A percentile compares a stretch with the other conserved stretches of the same genome.
Conservation (phyloP, 2,888 invertebrate genomes). For the Hedychridium roseum region DNA sequence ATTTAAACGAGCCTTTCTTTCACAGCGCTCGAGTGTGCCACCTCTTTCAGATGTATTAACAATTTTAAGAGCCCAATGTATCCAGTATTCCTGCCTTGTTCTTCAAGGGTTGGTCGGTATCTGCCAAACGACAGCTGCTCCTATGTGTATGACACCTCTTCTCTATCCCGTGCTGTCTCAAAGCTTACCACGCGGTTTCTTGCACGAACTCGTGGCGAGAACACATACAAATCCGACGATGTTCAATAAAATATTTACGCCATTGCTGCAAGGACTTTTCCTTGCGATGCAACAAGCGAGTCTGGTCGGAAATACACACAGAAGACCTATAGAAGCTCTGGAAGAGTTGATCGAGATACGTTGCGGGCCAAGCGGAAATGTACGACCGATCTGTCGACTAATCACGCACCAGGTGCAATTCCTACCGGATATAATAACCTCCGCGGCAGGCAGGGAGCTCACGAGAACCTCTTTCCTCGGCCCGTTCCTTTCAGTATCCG, state of each 20-base stretch:
- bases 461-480: constrained; percentile 87
- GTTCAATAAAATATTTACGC: constrained; percentile 71
- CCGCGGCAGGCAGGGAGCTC: constrained; percentile 85
- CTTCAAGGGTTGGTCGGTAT: constrained; percentile 66
- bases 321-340: constrained; percentile 76
- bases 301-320: constrained; percentile 74
- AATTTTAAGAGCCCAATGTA: constrained; percentile 68
- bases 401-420: constrained; percentile 76
- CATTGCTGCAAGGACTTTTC: constrained; percentile 76
- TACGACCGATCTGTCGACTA: constrained; percentile 80
- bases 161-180: constrained; percentile 75
- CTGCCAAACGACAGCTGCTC: constrained; percentile 34
- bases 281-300: constrained; percentile 74
- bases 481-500: constrained; percentile 89
- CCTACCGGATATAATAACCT: constrained; percentile 76
- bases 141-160: constrained; percentile 69
- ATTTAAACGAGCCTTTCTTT: constrained; percentile 23
- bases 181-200: constrained; percentile 77
- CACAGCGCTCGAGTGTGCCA: constrained; percentile 74
- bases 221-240: constrained; percentile 70
- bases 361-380: constrained; percentile 70
- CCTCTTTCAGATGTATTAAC: constrained; percentile 75
- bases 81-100: constrained; percentile 69
- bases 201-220: constrained; percentile 73
- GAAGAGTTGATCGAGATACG: constrained; percentile 84